These are phyloP conservation scores for Drosophila phalerata DNA, from an alignment of 2,888 invertebrate species.

Conservation along the genomic window DNA sequence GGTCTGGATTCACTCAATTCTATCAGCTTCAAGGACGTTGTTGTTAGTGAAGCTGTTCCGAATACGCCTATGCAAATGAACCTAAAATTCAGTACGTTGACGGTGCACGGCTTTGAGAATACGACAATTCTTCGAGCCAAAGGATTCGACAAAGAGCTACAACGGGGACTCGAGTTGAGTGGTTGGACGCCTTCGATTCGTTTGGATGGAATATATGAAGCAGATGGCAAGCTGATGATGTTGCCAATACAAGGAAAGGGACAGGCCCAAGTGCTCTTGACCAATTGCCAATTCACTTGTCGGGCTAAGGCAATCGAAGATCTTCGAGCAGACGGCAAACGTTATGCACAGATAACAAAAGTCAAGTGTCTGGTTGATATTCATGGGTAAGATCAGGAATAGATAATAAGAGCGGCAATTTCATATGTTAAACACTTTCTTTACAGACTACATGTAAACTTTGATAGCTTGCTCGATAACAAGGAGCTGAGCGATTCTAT, in stretches of 20 bases:
- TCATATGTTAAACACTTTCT: neutral
- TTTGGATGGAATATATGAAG: neutral
- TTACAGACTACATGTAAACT: neutral
- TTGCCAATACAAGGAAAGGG: neutral
- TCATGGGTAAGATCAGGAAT: neutral
- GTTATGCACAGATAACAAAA: neutral
- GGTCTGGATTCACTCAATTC: neutral
- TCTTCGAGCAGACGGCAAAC: neutral
- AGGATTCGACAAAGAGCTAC: neutral
- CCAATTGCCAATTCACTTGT: neutral
- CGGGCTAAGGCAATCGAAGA: neutral
- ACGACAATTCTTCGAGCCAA: neutral
- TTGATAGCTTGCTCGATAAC: neutral
- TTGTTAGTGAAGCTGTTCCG: neutral
- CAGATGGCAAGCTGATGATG: neutral
- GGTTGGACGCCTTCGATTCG: neutral
- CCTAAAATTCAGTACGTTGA: neutral
- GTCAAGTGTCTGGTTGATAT: constrained; percentile 2
- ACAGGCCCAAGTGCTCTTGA: neutral
- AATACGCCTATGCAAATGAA: neutral
- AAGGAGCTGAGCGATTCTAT: neutral
- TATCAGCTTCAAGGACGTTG: neutral
- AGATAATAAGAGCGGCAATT: neutral
- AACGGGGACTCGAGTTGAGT: neutral
- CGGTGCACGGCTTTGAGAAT: neutral